Percentiles rank a stretch among this genome's conserved stretches.
Evolutionary conservation across 2,113 vertebrate species (phyloP).

Genomic region (Melanerpes formicivorus): DNA sequence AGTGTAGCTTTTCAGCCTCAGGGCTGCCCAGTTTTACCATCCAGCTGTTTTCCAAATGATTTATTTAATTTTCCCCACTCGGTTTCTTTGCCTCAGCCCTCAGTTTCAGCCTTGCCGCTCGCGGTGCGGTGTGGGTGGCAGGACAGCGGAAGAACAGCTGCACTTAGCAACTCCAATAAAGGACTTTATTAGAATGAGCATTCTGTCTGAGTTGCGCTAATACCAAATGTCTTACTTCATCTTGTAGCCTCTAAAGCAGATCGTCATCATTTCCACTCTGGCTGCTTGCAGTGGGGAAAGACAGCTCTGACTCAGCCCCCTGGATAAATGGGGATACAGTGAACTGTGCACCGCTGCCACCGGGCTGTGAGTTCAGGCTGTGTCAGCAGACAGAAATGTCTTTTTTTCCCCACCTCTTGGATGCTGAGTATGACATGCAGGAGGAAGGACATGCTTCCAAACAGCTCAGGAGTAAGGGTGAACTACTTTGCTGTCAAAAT

Average conservation of each 20-base stretch:
- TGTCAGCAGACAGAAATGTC: background rate
- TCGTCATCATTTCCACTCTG: slow-evolving; percentile 27
- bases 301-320: slow-evolving; percentile 29
- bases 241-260: background rate
- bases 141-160: slow-evolving; percentile 20
- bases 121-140: background rate
- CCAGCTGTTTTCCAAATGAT: slow-evolving; percentile 46
- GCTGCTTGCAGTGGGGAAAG: background rate
- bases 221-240: slow-evolving; percentile 30
- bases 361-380: background rate
- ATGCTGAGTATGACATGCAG: background rate
- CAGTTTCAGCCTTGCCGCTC: background rate
- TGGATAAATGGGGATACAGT: background rate
- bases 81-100: background rate
- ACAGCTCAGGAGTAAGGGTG: background rate
- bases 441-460: background rate
- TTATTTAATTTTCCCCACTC: slow-evolving; percentile 43
- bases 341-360: background rate
- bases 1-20: background rate
- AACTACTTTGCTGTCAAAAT: background rate
- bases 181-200: slow-evolving; percentile 34
- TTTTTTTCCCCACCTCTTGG: background rate
- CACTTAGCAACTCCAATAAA: slow-evolving; percentile 27
- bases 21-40: slow-evolving; percentile 11
- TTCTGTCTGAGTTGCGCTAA: slow-evolving; percentile 3